phyloP scores from a whole-genome alignment of 2,797 vertebrate genomes.

The Protonibea diacanthus region DNA sequence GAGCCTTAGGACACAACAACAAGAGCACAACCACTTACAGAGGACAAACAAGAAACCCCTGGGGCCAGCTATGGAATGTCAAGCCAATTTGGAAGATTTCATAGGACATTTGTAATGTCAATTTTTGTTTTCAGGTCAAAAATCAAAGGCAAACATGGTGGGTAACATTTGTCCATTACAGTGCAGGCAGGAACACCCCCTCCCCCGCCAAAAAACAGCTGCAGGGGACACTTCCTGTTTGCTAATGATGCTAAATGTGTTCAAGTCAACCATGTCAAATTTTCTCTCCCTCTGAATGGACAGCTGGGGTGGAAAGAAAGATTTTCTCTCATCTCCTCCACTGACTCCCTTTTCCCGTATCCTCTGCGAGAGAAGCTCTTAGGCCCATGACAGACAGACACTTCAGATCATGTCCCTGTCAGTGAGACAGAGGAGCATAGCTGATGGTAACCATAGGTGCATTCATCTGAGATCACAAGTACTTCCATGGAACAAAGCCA shows the following conservation, averaged over 20 bases:
- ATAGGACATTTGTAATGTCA: conserved; percentile 84
- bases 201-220: conserved; percentile 83
- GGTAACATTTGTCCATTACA: conserved; percentile 86
- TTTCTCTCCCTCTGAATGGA: conserved; percentile 80
- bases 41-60: conserved; percentile 81
- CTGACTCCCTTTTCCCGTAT: conserved; percentile 35
- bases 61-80: conserved; percentile 80
- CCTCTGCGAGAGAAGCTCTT: conserved; percentile 55
- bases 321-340: conserved; percentile 53
- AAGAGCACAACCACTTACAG: conserved; percentile 78
- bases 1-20: conserved; percentile 76
- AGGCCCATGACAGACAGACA: conserved; percentile 55
- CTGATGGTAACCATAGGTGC: conserved; percentile 69
- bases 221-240: conserved; percentile 89
- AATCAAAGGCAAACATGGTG: conserved; percentile 81
- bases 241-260: conserved; percentile 89
- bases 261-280: conserved; percentile 88
- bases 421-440: conserved; percentile 51
- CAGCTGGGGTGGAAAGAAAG: conserved; percentile 75
- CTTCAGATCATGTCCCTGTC: conserved; percentile 59
- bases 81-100: conserved; percentile 82
- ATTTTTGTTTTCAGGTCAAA: conserved; percentile 85
- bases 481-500: conserved; percentile 71
- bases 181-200: conserved; percentile 68
- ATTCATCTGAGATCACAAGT: conserved; percentile 76